Base-by-base conservation (phyloP, 2,113 vertebrate genomes). In the Garra rufa region DNA sequence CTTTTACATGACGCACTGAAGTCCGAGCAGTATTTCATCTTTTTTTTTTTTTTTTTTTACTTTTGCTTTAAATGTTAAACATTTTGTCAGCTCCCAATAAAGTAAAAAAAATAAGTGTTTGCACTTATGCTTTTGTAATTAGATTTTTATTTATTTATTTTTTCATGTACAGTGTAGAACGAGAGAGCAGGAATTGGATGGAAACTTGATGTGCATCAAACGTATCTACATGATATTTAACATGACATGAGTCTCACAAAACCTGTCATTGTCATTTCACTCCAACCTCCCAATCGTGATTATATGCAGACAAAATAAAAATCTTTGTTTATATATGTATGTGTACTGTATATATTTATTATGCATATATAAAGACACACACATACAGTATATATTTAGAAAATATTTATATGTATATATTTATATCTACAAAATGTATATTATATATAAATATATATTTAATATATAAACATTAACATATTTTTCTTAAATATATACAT, bases 1-100 rank as follows among this genome's bases (percentile, higher is more conserved):
- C 97, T 0, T 98, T 98, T 90, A 92, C 90, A 83, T 98, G 93
- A 92, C 63, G 89, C 78, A 91, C 44, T 48, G 46, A 11, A 6
- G 67, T 81, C n/a, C 2, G 17, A 79, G 19, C 59, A 88, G 84
- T 85, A 83, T 89, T 87, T 76, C 0, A 3, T 34, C 17, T 17
- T 74, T 73, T 38, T 15, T 6, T 7, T 0, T 46, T 48, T 8
- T 5, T 13, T 77, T 9, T 17, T 81, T 67, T 61, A 83, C 48
- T 76, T 65, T 83, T 43, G 80, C 24, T 82, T 65, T 85, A 13
- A 76, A 48, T 81, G 61, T 81, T 17, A 13, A 69, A 34, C 14
- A 34, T 81, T 84, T 9, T 55, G 59, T 73, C 26, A 70, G 3
- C 17, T 87, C 17, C 9, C 26, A 63, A 82, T 55, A 3, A 77